Percentiles rank a stretch among this genome's conserved stretches.
phyloP scores from a whole-genome alignment of 2,113 vertebrate genomes.

The Gracilinanus agilis region DNA sequence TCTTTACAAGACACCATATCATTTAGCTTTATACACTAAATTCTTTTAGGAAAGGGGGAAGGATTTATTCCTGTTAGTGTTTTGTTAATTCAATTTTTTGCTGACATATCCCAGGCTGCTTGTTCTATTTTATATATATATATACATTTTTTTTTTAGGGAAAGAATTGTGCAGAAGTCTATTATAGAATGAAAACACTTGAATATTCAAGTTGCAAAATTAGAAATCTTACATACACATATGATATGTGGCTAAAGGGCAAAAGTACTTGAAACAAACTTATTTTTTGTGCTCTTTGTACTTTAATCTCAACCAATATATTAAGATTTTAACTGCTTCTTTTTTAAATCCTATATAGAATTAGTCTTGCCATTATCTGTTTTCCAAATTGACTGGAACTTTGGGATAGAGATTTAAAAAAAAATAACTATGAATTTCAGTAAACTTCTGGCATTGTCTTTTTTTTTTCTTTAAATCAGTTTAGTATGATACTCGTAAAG shows the following conservation, averaged over 20 bases:
- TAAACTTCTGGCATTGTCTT: slow-evolving; percentile 54
- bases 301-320: neutral
- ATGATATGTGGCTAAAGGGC: neutral
- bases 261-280: neutral
- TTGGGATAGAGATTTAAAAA: neutral
- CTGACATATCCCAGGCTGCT: neutral
- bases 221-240: neutral
- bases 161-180: neutral
- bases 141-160: neutral
- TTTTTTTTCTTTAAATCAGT: slow-evolving; percentile 24
- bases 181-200: neutral
- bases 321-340: neutral
- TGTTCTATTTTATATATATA: neutral
- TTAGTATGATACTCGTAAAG: slow-evolving; percentile 62
- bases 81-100: neutral
- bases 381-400: neutral
- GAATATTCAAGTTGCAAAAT: neutral
- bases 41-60: neutral
- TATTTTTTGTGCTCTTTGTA: neutral
- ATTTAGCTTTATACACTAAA: neutral
- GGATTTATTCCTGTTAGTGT: neutral
- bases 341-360: neutral
- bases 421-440: slow-evolving; percentile 26
- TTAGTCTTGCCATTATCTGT: neutral
- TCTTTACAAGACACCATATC: neutral